Evolutionary conservation across 2,888 invertebrate species (phyloP), one percentile per base, ranked within the genome.

Genomic region (Drosophila birchii): DNA sequence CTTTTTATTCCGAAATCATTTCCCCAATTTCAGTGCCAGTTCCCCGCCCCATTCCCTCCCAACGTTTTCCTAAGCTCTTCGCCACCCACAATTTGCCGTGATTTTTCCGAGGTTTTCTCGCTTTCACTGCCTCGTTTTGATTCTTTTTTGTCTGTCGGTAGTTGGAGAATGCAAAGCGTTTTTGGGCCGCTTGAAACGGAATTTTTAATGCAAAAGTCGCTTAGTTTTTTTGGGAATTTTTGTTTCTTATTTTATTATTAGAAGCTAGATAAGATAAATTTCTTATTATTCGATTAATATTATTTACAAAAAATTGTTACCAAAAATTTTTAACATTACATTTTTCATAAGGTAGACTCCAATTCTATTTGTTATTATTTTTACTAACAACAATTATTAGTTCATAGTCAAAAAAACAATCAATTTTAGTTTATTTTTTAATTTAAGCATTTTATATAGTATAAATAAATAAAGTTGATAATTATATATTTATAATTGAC

Each of bases 111-210:
- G 82, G 70, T 61, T 80, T 85, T 39, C 34, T 45, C 63, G 78
- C 55, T 76, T 75, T 78, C 62, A 29, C 57, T 34, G 57, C 16
- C 62, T 34, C 8, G 34, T 16, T 49, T 63, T 38, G n/a, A 34
- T 34, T 44, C 20, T 57, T 67, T 72, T 26, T 47, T 26, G 23
- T 41, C 36, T 62, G 56, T 41, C 14, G 20, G 47, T 36, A 39
- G 56, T 68, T 60, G 32, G 55, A 53, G 56, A 44, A 72, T 18
- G 23, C 53, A 73, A 78, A 83, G 74, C 85, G 73, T 75, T 86
- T 76, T 86, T 71, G 68, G 68, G 61, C 29, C 64, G 76, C 76
- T 75, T 78, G 59, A 85, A 85, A 88, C 72, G 67, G 85, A 88
- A 85, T 85, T 79, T 79, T 54, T 47, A 62, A 85, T 88, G 56